phyloP scores from a whole-genome alignment of 2,888 invertebrate genomes.

The Heliconius cydno region DNA sequence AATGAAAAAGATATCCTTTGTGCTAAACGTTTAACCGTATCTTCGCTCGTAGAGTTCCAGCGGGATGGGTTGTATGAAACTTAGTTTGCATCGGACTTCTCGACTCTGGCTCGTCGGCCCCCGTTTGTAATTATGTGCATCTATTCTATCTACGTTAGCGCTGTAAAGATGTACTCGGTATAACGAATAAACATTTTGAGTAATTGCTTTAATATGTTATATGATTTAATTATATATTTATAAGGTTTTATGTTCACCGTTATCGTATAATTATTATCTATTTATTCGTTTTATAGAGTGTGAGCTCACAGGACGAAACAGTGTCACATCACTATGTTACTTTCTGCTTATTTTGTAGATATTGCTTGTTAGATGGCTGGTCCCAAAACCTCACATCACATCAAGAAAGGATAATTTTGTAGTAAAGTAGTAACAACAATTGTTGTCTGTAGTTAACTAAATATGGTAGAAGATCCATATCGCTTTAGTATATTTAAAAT shows the following conservation, averaged over 20 bases:
- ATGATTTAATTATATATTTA: neutral
- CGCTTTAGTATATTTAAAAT: no score
- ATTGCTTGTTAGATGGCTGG: no score
- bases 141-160: slow-evolving; percentile 19
- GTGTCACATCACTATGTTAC: no score
- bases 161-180: slow-evolving; percentile 44
- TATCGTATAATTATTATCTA: no score
- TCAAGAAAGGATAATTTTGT: no score
- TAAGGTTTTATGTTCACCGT: neutral
- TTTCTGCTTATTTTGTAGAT: no score
- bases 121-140: slow-evolving; percentile 41
- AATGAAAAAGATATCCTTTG: slow-evolving; percentile 43
- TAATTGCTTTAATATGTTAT: slow-evolving; percentile 14
- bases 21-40: slow-evolving; percentile 44
- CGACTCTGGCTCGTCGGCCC: slow-evolving; percentile 51
- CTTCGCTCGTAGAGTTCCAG: slow-evolving; percentile 52
- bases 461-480: no score
- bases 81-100: slow-evolving; percentile 66
- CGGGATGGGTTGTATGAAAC: slow-evolving; percentile 56
- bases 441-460: no score
- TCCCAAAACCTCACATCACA: no score
- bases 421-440: no score
- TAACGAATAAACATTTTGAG: slow-evolving; percentile 31
- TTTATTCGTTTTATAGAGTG: no score
- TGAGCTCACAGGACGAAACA: no score